These are phyloP conservation scores for Megaleporinus macrocephalus DNA, from an alignment of 2,113 vertebrate genomes.

Conservation along the genomic window DNA sequence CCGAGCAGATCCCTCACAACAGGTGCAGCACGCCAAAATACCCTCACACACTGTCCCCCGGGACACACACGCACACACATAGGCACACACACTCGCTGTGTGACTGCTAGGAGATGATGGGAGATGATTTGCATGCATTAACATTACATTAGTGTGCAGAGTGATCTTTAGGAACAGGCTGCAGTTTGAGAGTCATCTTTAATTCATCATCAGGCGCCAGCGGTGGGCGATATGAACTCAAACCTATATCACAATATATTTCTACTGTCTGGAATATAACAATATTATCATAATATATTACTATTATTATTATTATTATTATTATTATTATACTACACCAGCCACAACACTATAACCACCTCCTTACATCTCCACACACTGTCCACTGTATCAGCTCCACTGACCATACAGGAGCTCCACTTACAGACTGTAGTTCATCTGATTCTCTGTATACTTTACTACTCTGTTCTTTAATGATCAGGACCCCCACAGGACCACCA, in stretches of 20 bases:
- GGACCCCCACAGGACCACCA: no score
- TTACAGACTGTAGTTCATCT: no score
- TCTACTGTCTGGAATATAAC: no score
- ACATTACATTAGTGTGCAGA: conserved; percentile 42
- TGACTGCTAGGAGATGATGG: conserved; percentile 31
- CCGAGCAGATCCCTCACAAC: conserved; percentile 38
- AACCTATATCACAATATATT: neutral
- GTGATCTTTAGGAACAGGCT: conserved; percentile 27
- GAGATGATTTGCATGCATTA: conserved; percentile 45
- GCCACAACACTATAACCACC: no score
- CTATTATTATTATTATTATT: no score
- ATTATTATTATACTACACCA: no score
- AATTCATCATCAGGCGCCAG: conserved; percentile 18
- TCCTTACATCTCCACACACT: no score
- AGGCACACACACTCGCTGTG: neutral
- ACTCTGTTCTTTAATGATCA: no score
- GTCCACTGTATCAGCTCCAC: no score
- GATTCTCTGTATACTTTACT: no score
- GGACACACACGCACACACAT: conserved; percentile 31
- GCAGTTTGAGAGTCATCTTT: conserved; percentile 33
- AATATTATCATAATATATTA: no score
- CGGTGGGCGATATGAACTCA: neutral
- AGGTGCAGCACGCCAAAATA: conserved; percentile 51
- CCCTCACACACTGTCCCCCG: neutral
- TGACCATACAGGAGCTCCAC: no score